A percentile compares a stretch with the other conserved stretches of the same genome.
Conservation (phyloP, 1,140 invertebrate genomes). For the Colletes latitarsis region DNA sequence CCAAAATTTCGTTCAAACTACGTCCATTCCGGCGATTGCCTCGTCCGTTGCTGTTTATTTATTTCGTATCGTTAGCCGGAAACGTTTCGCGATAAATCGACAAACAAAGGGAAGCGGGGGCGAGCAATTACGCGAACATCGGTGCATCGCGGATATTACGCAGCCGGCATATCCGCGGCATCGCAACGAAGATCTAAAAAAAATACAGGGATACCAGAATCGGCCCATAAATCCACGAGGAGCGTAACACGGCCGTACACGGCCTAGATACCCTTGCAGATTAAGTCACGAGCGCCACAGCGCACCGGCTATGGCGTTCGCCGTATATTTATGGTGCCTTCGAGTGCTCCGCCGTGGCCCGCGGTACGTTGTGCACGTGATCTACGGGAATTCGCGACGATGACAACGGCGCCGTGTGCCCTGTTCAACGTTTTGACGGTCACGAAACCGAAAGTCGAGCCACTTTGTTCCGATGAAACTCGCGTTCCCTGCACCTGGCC, state of each 20-base stretch:
- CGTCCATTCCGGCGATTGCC: conserved; percentile 17
- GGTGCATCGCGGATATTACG: conserved; percentile 47
- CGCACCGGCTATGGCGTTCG: conserved; percentile 7
- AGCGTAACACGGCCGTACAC: conserved; percentile 48
- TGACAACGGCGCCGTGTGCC: not conserved
- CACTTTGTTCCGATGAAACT: not conserved
- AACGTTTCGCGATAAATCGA: conserved; percentile 9
- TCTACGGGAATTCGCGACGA: conserved; percentile 45
- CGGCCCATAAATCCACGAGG: conserved; percentile 60
- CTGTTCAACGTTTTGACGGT: conserved; percentile 43
- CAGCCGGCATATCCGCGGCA: conserved; percentile 22
- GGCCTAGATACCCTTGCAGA: conserved; percentile 62
- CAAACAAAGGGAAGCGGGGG: conserved; percentile 7
- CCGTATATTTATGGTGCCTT: conserved; percentile 61
- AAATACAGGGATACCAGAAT: conserved; percentile 29
- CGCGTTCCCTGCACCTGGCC: too few species aligned
- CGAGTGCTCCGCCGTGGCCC: conserved; percentile 19
- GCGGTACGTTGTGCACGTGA: conserved; percentile 21
- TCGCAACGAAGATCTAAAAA: conserved; percentile 33
- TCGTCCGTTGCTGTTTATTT: not conserved
- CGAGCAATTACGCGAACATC: conserved; percentile 56
- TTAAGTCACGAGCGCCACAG: conserved; percentile 67
- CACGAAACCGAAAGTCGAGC: conserved; percentile 9
- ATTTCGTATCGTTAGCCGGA: not conserved
- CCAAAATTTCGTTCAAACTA: not conserved